Evolutionary conservation across 1,140 invertebrate genomes (phyloP), one percentile per base, ranked within the genome.

Genomic region (Microvelia longipes): DNA sequence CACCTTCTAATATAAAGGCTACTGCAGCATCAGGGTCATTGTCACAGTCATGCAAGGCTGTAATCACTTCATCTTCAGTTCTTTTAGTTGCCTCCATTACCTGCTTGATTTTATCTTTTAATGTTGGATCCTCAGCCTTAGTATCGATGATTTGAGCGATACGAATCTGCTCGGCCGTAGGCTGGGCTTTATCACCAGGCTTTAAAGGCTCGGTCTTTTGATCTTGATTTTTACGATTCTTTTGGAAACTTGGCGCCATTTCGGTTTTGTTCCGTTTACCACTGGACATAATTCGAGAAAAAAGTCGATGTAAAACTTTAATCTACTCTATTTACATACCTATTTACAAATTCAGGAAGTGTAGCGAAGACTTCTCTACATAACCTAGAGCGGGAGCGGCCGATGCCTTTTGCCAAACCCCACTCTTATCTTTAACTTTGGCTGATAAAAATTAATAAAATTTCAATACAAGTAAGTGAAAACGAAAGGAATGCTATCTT

Each of bases 21-120:
- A 88, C 85, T 67, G 93, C 92, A 73, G 84, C 81, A 74, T 87
- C 83, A 71, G 90, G 78, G 78, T 93, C 90, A 75, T 89, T 86
- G 77, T 92, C 88, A 74, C 88, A 88, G 78, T 92, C 90, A 77
- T 92, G 88, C 19, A 93, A 83, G 70, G 90, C 90, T 79, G 89
- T 87, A 75, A 88, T 87, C 29, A 90, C 90, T 78, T 92, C 90
- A 76, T 92, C 90, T 77, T 92, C 90, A 25, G 88, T 86, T 76
- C 87, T 85, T 75, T 87, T 83, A 50, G 90, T 91, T 81, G 89
- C 86, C 75, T 91, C 90, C 83, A 91, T 89, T 60, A 93, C 83
- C 75, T 83, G 86, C 74, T 86, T 85, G 29, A 94, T 87, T 80
- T 91, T 88, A 70, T 87, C 85, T 73, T 86, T 85, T 67, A 88